These are phyloP conservation scores for Exaiptasia diaphana DNA, from an alignment of 64 coral and sea anemone species.

Conservation along the genomic window DNA sequence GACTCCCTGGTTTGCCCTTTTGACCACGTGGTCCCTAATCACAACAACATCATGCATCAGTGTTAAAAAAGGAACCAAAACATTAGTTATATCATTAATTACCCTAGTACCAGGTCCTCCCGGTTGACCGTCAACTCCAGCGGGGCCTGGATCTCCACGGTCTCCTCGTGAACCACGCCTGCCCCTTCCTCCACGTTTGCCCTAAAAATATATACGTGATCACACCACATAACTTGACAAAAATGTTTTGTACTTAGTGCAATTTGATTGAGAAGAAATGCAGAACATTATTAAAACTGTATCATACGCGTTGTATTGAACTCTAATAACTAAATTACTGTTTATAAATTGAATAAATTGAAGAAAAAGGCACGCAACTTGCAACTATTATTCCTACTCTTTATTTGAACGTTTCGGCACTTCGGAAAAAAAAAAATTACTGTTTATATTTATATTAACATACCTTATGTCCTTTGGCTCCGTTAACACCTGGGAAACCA, in stretches of 20 bases:
- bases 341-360: no score
- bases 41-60: not conserved
- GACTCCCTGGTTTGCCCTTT: not conserved
- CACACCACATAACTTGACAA: no score
- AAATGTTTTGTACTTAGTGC: no score
- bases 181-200: slow-evolving; percentile 7
- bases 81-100: not conserved
- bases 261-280: no score
- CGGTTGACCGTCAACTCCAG: not conserved
- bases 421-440: no score
- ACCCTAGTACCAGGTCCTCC: not conserved
- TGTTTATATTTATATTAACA: no score
- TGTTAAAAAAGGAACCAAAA: not conserved
- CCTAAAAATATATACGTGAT: not conserved
- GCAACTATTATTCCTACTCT: no score
- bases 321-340: no score
- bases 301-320: no score
- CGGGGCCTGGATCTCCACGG: not conserved
- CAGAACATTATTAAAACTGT: no score
- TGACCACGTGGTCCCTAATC: not conserved
- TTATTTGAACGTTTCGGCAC: no score
- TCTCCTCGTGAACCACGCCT: not conserved
- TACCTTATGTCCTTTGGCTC: slow-evolving; percentile 6
- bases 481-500: not conserved
- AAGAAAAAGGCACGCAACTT: no score